phyloP scores from a whole-genome alignment of 2,888 invertebrate species.

The Nomada fabriciana region DNA sequence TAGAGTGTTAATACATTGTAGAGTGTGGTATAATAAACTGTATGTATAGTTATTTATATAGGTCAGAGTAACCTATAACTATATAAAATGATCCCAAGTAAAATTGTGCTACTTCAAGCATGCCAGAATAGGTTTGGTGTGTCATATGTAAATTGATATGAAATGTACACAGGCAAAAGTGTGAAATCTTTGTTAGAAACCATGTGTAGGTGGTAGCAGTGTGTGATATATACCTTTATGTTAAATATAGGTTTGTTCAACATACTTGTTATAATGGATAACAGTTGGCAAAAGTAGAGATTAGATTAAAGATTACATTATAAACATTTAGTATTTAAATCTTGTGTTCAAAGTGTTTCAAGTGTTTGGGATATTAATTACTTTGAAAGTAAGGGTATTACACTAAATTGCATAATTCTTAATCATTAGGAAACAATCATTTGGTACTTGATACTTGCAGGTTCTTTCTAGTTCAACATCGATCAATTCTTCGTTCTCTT shows the following conservation, averaged over 20 bases:
- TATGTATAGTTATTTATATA: constrained; percentile 41
- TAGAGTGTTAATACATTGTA: too few species aligned
- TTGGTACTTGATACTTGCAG: constrained; percentile 1
- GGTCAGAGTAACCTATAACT: constrained; percentile 63
- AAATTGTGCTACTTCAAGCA: constrained; percentile 8
- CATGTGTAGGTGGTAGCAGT: constrained; percentile 62
- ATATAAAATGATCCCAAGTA: constrained; percentile 23
- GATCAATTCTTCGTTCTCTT: constrained; percentile 15
- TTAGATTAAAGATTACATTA: constrained; percentile 45
- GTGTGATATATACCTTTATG: constrained; percentile 51
- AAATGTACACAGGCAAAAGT: constrained; percentile 28
- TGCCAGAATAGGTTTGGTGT: constrained; percentile 29
- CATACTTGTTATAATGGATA: constrained; percentile 36
- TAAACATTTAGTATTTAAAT: constrained; percentile 21
- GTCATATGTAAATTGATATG: constrained; percentile 36
- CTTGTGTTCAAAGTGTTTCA: neutral
- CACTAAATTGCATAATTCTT: neutral
- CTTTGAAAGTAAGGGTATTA: too few species aligned
- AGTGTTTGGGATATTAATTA: neutral
- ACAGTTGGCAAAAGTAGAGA: constrained; percentile 16
- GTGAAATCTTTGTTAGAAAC: constrained; percentile 48
- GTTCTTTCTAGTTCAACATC: neutral
- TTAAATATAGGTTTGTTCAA: constrained; percentile 69
- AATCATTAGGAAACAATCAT: neutral
- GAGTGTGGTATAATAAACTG: constrained; percentile 8